Evolutionary conservation across 2,797 vertebrate species (phyloP).

Genomic region (Gymnoscopelus braueri): DNA sequence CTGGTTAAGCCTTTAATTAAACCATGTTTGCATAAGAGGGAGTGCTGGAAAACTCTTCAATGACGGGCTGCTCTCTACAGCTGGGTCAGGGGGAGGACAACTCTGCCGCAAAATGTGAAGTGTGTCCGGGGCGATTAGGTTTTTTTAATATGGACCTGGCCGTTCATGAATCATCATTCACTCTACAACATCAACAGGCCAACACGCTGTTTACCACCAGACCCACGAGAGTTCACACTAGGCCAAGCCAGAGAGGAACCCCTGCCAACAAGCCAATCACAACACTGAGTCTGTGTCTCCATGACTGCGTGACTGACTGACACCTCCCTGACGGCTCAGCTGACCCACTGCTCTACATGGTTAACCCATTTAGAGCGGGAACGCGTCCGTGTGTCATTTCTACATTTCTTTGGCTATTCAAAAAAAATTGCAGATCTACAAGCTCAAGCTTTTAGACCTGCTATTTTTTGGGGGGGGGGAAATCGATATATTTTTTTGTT

Average conservation of each 20-base stretch:
- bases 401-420: no score
- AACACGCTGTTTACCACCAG: conserved; percentile 22
- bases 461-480: no score
- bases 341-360: conserved; percentile 26
- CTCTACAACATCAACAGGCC: conserved; percentile 25
- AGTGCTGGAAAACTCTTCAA: neutral
- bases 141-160: conserved; percentile 40
- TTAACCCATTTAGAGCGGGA: conserved; percentile 8
- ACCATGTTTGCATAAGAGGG: conserved; percentile 20
- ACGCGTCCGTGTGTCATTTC: neutral
- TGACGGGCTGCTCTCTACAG: neutral
- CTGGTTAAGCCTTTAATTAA: conserved; percentile 33
- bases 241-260: neutral
- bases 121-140: conserved; percentile 36
- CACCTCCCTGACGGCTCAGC: conserved; percentile 35
- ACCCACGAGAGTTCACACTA: neutral
- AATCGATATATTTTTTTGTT: no score
- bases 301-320: conserved; percentile 5
- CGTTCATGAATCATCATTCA: conserved; percentile 26
- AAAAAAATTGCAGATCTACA: no score
- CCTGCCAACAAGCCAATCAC: conserved; percentile 19
- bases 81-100: conserved; percentile 21
- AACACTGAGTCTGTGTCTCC: conserved; percentile 33
- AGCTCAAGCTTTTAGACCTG: no score
- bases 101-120: conserved; percentile 43